These are phyloP conservation scores for Paelopatides confundens DNA, from an alignment of 53 echinoderm and acorn worm genomes.

Conservation along the genomic window DNA sequence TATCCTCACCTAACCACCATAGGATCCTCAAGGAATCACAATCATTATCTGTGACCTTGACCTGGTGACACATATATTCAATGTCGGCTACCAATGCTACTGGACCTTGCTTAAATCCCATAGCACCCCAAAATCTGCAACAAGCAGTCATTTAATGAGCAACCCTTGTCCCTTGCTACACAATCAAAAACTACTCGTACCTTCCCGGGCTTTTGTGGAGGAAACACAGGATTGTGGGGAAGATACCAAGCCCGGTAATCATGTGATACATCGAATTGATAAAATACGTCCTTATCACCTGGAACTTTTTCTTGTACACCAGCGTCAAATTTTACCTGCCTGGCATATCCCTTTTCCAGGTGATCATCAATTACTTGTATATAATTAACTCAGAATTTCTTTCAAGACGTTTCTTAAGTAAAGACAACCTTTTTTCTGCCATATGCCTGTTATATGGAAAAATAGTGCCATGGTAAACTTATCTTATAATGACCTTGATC, in stretches of 20 bases:
- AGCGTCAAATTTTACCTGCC: not conserved
- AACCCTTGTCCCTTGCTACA: not conserved
- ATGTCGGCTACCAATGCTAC: slow-evolving; percentile 75
- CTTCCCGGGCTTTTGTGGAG: not conserved
- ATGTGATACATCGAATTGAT: too few species aligned
- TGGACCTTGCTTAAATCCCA: slow-evolving; percentile 51
- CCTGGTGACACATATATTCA: slow-evolving; percentile 82
- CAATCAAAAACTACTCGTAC: slow-evolving; percentile 11
- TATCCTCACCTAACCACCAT: slow-evolving; percentile 70
- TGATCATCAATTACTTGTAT: slow-evolving; percentile 39
- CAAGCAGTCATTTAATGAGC: not conserved
- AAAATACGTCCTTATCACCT: too few species aligned
- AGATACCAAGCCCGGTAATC: not conserved
- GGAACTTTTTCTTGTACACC: too few species aligned
- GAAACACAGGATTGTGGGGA: not conserved
- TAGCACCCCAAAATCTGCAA: slow-evolving; percentile 28
- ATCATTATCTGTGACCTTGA: slow-evolving; percentile 47
- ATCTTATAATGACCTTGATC: too few species aligned
- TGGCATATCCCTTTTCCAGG: slow-evolving; percentile 59
- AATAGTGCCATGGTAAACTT: not conserved
- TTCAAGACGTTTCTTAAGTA: too few species aligned
- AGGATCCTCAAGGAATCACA: slow-evolving; percentile 63
- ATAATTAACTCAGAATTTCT: too few species aligned
- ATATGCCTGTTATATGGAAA: slow-evolving; percentile 45
- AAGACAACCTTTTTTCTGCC: slow-evolving; percentile 32